Conservation (phyloP, 2,888 invertebrate genomes). For the Pollenia amentaria region DNA sequence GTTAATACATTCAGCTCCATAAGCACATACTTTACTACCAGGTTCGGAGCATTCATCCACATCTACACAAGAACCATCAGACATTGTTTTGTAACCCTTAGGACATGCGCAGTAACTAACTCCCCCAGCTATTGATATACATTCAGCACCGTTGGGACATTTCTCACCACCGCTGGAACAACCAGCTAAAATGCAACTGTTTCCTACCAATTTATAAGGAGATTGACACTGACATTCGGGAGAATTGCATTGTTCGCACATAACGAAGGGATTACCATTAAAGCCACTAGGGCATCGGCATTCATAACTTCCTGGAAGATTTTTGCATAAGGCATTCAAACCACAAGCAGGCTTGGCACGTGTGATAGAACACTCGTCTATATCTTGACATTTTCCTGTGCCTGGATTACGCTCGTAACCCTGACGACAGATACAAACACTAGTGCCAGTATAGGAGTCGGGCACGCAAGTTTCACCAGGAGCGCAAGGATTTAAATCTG, state of each 20-base stretch:
- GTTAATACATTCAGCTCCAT: slow-evolving; percentile 94
- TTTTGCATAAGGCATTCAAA: slow-evolving; percentile 95
- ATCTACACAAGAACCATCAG: slow-evolving; percentile 92
- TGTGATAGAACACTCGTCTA: slow-evolving; percentile 92
- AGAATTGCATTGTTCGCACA: slow-evolving; percentile 93
- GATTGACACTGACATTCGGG: slow-evolving; percentile 94
- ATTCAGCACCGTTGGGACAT: slow-evolving; percentile 94
- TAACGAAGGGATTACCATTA: slow-evolving; percentile 94
- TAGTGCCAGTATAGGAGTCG: slow-evolving; percentile 89
- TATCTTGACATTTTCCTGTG: slow-evolving; percentile 91
- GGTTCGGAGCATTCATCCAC: slow-evolving; percentile 93
- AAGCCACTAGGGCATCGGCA: slow-evolving; percentile 95
- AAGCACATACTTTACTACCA: slow-evolving; percentile 90
- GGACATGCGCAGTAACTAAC: slow-evolving; percentile 97
- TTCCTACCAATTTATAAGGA: slow-evolving; percentile 93
- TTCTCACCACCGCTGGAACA: slow-evolving; percentile 92
- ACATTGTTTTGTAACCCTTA: slow-evolving; percentile 91
- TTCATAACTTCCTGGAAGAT: slow-evolving; percentile 96
- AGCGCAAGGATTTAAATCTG: slow-evolving; percentile 91
- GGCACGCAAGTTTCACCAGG: slow-evolving; percentile 93
- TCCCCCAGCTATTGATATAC: slow-evolving; percentile 94
- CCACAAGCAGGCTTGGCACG: slow-evolving; percentile 93
- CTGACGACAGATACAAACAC: slow-evolving; percentile 95
- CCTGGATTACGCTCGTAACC: slow-evolving; percentile 92
- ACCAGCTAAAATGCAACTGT: slow-evolving; percentile 93